Evolutionary conservation across 53 echinoderm and acorn worm genomes (phyloP), one percentile per base, ranked within the genome.

Genomic region (Apostichopus leukothele): DNA sequence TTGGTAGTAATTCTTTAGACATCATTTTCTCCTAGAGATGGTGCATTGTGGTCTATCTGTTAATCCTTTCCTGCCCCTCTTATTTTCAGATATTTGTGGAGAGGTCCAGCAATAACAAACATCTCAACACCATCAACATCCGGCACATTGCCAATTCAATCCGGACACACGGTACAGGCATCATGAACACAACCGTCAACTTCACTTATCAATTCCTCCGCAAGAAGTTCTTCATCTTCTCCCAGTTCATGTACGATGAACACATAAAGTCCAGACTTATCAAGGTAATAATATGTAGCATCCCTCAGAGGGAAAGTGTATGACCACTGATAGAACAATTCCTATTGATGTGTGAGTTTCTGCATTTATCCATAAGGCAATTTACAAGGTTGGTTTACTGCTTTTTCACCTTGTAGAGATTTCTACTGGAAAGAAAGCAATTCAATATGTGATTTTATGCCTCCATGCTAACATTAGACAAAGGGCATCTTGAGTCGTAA

Each of bases 131-230:
- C 75, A 97, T 97, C 92, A 97, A 97, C 91, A 97, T 97, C 91
- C 98, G 98, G 3, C 98, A 97, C 87, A 93, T 97, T 21, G 87
- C 98, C 90, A 97, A 97, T 92, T 97, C 98, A 20, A 97, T 97
- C 83, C 94, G 98, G 6, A 97, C 98, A 74, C 98, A 97, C 73
- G 98, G 98, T 25, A 97, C 98, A n/a, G 98, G 98, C 74, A 97
- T 97, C 95, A 97, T 97, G 98, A 97, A 97, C 88, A 97, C 98
- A 80, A 97, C 98, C 3, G 98, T 97, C 89, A 97, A 97, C 94
- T 97, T 97, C 92, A 97, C 98, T 23, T 97, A 97, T 89, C 95
- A 95, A 90, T 97, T 97, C 91, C 92, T 95, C 4, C 90, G 95
- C 78, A 95, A 97, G 93, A 97, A 97, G 89, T 96, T 96, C 96